Conservation (phyloP, 2,888 invertebrate genomes). For the Zaprionus bogoriensis region DNA sequence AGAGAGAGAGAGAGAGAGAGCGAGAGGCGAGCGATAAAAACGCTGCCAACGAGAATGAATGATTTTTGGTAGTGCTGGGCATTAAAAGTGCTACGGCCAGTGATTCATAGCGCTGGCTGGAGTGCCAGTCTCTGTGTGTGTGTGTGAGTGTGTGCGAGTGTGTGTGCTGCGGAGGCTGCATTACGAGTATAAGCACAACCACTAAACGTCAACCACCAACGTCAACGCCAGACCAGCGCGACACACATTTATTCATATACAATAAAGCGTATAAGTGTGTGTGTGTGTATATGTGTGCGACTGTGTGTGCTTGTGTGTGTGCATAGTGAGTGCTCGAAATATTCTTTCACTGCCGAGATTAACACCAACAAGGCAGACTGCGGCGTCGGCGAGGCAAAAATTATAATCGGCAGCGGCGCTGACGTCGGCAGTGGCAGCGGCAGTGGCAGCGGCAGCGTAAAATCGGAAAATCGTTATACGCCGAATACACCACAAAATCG, state of each 20-base stretch:
- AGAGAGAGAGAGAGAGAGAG: conserved; percentile 10
- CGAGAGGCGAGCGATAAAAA: conserved; percentile 25
- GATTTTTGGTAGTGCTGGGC: conserved; percentile 28
- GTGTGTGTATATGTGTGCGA: conserved; percentile 3
- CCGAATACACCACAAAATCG: conserved; percentile 61
- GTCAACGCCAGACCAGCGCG: conserved; percentile 50
- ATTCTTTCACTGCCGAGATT: conserved; percentile 59
- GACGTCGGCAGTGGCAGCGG: conserved; percentile 14
- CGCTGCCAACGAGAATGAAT: conserved; percentile 37
- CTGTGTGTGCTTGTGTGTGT: conserved; percentile 13
- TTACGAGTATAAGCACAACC: conserved; percentile 62
- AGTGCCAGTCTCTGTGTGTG: conserved; percentile 10
- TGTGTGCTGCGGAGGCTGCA: conserved; percentile 60
- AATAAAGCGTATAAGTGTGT: conserved; percentile 18
- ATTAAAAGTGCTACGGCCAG: conserved; percentile 53
- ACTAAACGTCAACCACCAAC: conserved; percentile 76
- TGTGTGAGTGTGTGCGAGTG: conserved; percentile 23
- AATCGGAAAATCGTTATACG: conserved; percentile 77
- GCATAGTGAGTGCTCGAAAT: conserved; percentile 42
- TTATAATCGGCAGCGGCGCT: conserved; percentile 52
- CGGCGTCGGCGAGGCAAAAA: conserved; percentile 45
- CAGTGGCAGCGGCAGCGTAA: conserved; percentile 32
- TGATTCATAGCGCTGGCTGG: conserved; percentile 39
- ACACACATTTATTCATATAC: conserved; percentile 57
- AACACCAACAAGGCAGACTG: conserved; percentile 46